Conservation (phyloP, 2,888 invertebrate genomes). For the Nudaria mundana region DNA sequence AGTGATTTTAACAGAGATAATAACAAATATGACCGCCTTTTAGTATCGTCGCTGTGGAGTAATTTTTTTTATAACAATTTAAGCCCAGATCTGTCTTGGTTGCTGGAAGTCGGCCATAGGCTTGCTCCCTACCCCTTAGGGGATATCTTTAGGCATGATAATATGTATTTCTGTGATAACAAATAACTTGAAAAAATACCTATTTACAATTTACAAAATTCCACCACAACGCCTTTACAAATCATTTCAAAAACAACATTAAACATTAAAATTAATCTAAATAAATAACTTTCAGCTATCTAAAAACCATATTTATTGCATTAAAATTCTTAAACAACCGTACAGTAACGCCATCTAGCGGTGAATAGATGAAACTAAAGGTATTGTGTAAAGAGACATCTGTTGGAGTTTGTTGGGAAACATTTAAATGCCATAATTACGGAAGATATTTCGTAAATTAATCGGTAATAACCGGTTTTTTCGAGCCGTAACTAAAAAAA, state of each 20-base stretch:
- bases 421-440: neutral
- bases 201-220: neutral
- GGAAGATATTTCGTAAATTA: too few relatives aligned
- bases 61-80: too few relatives aligned
- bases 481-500: too few relatives aligned
- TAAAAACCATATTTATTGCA: conserved; percentile 11
- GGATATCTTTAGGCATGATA: too few relatives aligned
- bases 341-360: conserved; percentile 8
- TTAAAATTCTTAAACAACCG: conserved; percentile 1
- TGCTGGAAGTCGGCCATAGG: too few relatives aligned
- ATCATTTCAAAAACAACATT: conserved; percentile 15
- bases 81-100: too few relatives aligned
- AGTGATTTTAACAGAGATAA: too few relatives aligned
- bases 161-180: too few relatives aligned
- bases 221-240: conserved; percentile 10
- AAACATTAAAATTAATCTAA: conserved; percentile 27
- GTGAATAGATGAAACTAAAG: neutral
- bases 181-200: too few relatives aligned
- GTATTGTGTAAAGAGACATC: conserved; percentile 1
- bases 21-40: conserved; percentile 26
- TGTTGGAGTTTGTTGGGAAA: conserved; percentile 1
- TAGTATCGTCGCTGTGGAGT: conserved; percentile 4
- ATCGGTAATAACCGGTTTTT: too few relatives aligned
- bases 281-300: conserved; percentile 26
- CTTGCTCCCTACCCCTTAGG: too few relatives aligned